These are phyloP conservation scores for Rhinogobio ventralis DNA, from an alignment of 2,797 vertebrate genomes.

Conservation along the genomic window DNA sequence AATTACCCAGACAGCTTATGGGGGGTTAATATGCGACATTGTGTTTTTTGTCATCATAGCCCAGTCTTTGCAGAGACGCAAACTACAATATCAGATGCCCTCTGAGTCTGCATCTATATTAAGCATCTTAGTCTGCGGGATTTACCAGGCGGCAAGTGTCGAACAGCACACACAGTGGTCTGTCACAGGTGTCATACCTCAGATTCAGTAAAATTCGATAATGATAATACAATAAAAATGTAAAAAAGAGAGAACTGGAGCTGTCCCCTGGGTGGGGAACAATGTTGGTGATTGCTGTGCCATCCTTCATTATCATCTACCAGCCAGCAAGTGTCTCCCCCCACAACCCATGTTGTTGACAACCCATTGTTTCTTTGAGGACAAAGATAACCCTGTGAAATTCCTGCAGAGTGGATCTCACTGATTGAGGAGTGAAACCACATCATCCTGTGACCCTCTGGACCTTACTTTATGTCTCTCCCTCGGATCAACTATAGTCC, in stretches of 20 bases:
- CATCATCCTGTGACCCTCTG: conserved; percentile 44
- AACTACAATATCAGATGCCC: conserved; percentile 62
- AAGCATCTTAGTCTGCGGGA: conserved; percentile 69
- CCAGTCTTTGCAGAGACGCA: conserved; percentile 58
- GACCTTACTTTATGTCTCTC: conserved; percentile 39
- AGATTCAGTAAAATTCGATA: conserved; percentile 64
- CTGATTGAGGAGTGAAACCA: conserved; percentile 68
- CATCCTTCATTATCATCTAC: conserved; percentile 63
- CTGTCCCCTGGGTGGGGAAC: conserved; percentile 40
- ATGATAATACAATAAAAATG: conserved; percentile 64
- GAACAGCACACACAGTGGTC: conserved; percentile 63
- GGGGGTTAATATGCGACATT: conserved; percentile 56
- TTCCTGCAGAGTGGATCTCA: conserved; percentile 67
- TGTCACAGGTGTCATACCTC: conserved; percentile 73
- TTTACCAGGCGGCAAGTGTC: conserved; percentile 72
- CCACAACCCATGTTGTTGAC: conserved; percentile 64
- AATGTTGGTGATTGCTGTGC: conserved; percentile 66
- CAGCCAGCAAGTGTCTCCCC: conserved; percentile 55
- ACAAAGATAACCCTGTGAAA: conserved; percentile 80
- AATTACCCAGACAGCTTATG: conserved; percentile 70
- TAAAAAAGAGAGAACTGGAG: conserved; percentile 51
- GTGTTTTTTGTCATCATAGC: conserved; percentile 67
- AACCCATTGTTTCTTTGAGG: conserved; percentile 70
- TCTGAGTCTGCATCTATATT: conserved; percentile 70
- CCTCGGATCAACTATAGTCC: conserved; percentile 61